Evolutionary conservation across 2,888 invertebrate genomes (phyloP), one percentile per base, ranked within the genome.

Genomic region (Orthosia cruda): DNA sequence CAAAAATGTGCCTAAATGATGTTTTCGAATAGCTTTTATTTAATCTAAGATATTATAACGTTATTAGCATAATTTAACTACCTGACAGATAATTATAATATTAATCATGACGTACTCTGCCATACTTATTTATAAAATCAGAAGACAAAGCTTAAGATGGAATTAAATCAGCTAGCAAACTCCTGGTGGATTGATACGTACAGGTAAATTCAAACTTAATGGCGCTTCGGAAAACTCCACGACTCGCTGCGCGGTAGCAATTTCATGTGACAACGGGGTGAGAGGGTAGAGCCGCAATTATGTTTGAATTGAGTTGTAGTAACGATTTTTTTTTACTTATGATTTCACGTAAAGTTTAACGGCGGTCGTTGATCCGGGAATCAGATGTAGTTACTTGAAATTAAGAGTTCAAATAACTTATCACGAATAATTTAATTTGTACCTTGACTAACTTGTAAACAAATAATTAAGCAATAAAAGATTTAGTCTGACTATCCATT

Each of bases 1-100:
- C 18, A 69, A 62, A 63, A 61, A 70, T 77, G 82, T 79, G 82
- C 82, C 77, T 79, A 82, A 77, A 62, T 66, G 18, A 74, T 57
- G 57, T 62, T 75, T 66, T 65, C 40, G 32, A 81, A 52, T 69
- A 65, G 59, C 54, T 67, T 77, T 57, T 70, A 70, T 55, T 20
- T 32, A 69, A 65, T 61, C 23, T 77, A 65, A 61, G 47, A 61
- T 61, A 55, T 66, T 66, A 58, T 54, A 78, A 45, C 59, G 32
- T 49, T 62, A 61, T 47, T 67, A 69, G 20, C 55, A 15, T 26
- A 52, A 65, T 61, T 61, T 32, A 55, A 74, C 26, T 47, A 55
- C 55, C 52, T 45, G 26, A 58, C 13, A 15, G 16, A 45, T 63
- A 47, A 9, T 20, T n/a, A 49, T 49, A 26, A 50, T 64, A 54